These are phyloP conservation scores for Chelonoidis abingdonii DNA, from an alignment of 2,113 vertebrate species.

Conservation along the genomic window DNA sequence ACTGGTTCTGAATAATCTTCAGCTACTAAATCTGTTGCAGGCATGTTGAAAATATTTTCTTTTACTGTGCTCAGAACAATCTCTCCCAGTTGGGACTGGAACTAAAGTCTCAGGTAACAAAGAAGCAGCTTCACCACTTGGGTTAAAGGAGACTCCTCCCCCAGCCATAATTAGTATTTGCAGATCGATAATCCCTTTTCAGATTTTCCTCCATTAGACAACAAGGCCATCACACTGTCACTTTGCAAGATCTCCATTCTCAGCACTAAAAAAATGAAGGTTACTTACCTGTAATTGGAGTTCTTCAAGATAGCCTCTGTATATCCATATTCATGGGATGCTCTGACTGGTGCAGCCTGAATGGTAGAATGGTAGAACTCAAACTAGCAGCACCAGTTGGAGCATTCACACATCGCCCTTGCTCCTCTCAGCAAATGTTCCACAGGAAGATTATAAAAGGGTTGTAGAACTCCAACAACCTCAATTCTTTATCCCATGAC, in stretches of 20 bases:
- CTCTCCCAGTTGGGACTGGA: background rate
- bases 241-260: background rate
- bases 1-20: background rate
- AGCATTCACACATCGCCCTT: background rate
- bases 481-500: background rate
- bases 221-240: background rate
- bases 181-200: background rate
- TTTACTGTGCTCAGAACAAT: background rate
- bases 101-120: background rate
- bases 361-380: background rate
- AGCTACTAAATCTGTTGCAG: background rate
- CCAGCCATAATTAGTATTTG: background rate
- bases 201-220: background rate
- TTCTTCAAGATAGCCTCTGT: background rate
- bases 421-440: background rate
- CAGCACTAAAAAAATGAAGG: background rate
- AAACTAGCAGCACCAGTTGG: background rate
- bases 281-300: background rate
- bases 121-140: background rate
- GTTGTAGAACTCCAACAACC: background rate
- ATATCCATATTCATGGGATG: background rate
- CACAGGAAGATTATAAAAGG: background rate
- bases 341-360: background rate
- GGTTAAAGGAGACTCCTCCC: background rate
- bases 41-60: background rate